Base-by-base conservation (phyloP, 2,113 vertebrate genomes). In the Myrmecophaga tridactyla region DNA sequence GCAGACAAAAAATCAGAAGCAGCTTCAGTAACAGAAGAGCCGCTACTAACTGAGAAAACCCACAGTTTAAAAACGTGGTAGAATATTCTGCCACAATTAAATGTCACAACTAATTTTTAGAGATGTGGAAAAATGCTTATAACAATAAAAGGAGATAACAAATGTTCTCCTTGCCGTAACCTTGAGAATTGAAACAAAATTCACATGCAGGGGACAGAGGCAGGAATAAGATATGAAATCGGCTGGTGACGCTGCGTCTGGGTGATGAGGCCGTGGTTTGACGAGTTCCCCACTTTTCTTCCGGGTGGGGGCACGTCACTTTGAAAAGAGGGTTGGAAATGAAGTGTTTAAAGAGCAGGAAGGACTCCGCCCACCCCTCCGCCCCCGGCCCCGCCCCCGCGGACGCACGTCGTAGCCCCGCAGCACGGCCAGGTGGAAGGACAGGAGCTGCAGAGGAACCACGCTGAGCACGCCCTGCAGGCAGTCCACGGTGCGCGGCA, bases 381-480 rank as follows among this genome's bases (percentile, higher is more conserved):
- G n/a, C n/a, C n/a, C n/a, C n/a, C n/a, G n/a, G n/a, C n/a, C n/a
- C n/a, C n/a, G n/a, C n/a, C n/a, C n/a, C n/a, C 83, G 92, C 43
- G 51, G 90, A 98, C 99, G 94, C 98, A 99, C 99, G 5, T 99
- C 99, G 29, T 98, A 99, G 98, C 99, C 99, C 97, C 99, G 98
- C 96, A 99, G 99, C 63, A 99, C 99, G 39, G 99, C 99, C 98
- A 99, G 98, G 98, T 99, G 99, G 98, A 99, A 99, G 10, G 99
- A 99, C 62, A 99, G 96, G 69, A 99, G 98, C 98, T 99, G 99
- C 70, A 99, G 98, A 2, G 99, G 99, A 96, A 99, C 99, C 97
- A 99, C 99, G 7, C 99, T 99, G 95, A 99, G 98, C 97, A 99
- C 98, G 91, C 99, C 99, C 98, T 99, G 99, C 90, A 99, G 98